Conservation (phyloP, 2,113 vertebrate genomes). For the Ahaetulla prasina region DNA sequence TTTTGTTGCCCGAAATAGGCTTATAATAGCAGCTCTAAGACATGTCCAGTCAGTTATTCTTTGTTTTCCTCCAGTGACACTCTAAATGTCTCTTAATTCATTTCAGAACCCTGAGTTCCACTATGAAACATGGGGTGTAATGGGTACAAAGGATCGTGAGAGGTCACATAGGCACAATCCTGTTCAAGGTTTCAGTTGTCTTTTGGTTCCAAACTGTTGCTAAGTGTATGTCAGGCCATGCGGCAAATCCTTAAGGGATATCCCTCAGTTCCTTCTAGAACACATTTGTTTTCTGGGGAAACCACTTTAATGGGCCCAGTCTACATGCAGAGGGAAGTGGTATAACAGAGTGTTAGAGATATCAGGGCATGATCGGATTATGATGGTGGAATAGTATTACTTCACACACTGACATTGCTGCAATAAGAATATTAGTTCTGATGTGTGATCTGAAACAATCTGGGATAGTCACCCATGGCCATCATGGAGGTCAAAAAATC, state of each 20-base stretch:
- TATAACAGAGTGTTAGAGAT: neutral
- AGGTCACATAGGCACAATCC: neutral
- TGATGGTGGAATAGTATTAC: neutral
- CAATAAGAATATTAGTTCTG: neutral
- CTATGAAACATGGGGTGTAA: neutral
- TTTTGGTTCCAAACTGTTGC: neutral
- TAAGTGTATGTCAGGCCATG: neutral
- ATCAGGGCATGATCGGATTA: neutral
- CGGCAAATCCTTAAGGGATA: neutral
- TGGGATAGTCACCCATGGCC: too few species aligned
- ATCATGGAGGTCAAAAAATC: neutral
- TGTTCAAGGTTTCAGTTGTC: neutral
- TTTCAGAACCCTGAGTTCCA: neutral
- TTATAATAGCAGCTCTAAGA: neutral
- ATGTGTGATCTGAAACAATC: too few species aligned
- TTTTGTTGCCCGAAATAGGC: neutral
- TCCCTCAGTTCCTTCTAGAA: neutral
- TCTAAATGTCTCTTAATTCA: neutral
- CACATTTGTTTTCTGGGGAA: neutral
- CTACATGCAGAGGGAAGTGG: neutral
- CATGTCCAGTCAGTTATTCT: neutral
- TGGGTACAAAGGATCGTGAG: neutral
- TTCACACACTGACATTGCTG: neutral
- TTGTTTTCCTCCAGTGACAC: neutral
- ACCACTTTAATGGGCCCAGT: neutral